A percentile compares a stretch with the other conserved stretches of the same genome.
Evolutionary conservation across 2,888 invertebrate species (phyloP).

Genomic region (Adelphocoris suturalis): DNA sequence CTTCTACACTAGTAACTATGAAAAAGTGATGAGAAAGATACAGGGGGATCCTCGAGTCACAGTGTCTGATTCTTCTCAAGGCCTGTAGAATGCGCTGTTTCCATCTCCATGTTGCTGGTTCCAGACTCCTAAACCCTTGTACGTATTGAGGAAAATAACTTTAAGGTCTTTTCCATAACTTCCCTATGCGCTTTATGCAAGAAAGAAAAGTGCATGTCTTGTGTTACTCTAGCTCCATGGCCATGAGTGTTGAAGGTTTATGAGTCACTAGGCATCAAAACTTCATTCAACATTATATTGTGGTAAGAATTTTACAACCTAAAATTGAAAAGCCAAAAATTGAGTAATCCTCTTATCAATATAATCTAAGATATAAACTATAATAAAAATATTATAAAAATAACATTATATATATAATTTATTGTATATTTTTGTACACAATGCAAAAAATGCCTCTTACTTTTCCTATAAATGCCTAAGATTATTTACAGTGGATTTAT

Average conservation of each 20-base stretch:
- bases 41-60: no score
- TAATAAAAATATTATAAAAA: slow-evolving; percentile 63
- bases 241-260: neutral
- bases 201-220: no score
- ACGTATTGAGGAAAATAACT: no score
- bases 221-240: no score
- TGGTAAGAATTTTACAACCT: neutral
- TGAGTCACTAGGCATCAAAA: neutral
- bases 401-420: slow-evolving; percentile 52
- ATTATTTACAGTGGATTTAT: slow-evolving; percentile 63
- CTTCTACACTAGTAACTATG: no score
- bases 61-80: no score
- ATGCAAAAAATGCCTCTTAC: slow-evolving; percentile 32
- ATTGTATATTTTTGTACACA: slow-evolving; percentile 55
- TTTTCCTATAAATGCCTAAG: slow-evolving; percentile 51
- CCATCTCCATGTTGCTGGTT: no score
- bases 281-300: neutral
- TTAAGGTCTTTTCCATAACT: no score
- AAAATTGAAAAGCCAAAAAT: neutral
- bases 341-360: slow-evolving; percentile 15
- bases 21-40: no score
- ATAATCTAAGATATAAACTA: slow-evolving; percentile 33
- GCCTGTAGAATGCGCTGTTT: no score
- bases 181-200: no score
- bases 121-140: no score